Percentiles rank a stretch among this genome's conserved stretches.
phyloP scores from a whole-genome alignment of 2,888 invertebrate species.

The Blera fallax region DNA sequence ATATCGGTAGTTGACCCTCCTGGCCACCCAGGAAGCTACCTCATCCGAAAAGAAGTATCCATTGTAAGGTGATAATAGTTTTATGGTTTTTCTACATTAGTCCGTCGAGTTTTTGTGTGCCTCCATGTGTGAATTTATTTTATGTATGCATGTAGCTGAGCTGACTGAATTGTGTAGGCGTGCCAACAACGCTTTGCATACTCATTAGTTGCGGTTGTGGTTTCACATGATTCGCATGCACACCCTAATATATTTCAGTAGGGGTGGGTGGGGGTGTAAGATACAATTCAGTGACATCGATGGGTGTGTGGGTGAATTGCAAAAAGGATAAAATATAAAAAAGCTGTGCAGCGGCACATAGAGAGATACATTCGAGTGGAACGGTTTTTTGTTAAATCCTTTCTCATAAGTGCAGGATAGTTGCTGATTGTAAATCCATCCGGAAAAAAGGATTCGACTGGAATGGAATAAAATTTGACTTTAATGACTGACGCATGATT shows the following conservation, averaged over 20 bases:
- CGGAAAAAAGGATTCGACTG: neutral
- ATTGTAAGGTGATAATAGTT: conserved; percentile 52
- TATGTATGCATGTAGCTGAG: neutral
- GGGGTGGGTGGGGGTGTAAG: neutral
- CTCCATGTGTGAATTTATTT: neutral
- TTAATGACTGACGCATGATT: conserved; percentile 24
- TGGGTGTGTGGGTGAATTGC: neutral
- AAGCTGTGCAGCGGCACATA: no score
- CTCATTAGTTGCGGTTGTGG: conserved; percentile 52
- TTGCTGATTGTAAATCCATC: conserved; percentile 34
- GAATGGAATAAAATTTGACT: conserved; percentile 17
- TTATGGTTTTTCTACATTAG: conserved; percentile 33
- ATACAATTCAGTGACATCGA: conserved; percentile 8
- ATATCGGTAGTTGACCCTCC: conserved; percentile 2
- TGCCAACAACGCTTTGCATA: conserved; percentile 54
- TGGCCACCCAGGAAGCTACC: neutral
- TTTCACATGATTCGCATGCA: conserved; percentile 31
- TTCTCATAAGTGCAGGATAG: conserved; percentile 18
- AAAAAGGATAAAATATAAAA: neutral
- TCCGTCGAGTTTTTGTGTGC: conserved; percentile 15
- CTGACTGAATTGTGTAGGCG: conserved; percentile 22
- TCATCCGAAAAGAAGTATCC: conserved; percentile 5
- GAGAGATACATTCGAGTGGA: conserved; percentile 2
- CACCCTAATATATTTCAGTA: neutral
- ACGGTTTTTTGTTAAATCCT: conserved; percentile 26